Base-by-base conservation (phyloP, 2,797 vertebrate genomes). In the Sandelia bainsii region DNA sequence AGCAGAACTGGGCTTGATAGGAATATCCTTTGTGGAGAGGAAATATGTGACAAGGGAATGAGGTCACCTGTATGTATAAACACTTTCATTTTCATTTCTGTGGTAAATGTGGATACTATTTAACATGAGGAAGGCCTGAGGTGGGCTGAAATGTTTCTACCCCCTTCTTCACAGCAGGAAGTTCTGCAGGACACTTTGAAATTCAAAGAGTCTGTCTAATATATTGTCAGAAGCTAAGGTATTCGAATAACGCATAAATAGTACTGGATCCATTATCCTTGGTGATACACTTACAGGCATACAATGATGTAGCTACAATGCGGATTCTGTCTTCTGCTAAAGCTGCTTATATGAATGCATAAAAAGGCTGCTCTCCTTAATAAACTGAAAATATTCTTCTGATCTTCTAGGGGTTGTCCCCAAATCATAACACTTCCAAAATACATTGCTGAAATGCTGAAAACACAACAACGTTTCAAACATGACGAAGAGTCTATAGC, bases 1-100 rank as follows among this genome's bases (percentile, higher is more conserved):
- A n/a, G n/a, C n/a, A n/a, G n/a, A n/a, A n/a, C n/a, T 27, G 32
- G 45, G 7, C 50, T 69, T 59, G 44, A 72, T 44, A 62, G 19
- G 62, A 75, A 70, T 69, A 53, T 73, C 27, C n/a, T 54, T 45
- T 67, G 23, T 44, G 12, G 9, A 73, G 50, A 49, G 17, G 20
- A 59, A 40, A 8, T 48, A 32, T 68, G 49, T 66, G 65, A 77
- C 11, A 8, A 37, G 44, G 49, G 27, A 57, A 61, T 44, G 16
- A 50, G 70, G 62, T 80, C 54, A 48, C 16, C 48, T 58, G 40
- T 52, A n/a, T 8, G 12, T 52, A 29, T 29, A 29, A 5, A 29
- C 27, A 59, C 46, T 52, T 56, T 20, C 32, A 29, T 42, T 58
- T n/a, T 37, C 3, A 8, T 32, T 32, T 40, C 16, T 45, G 20